phyloP scores from a whole-genome alignment of 2,113 vertebrate species.

The Rhegmatorhina hoffmannsi region DNA sequence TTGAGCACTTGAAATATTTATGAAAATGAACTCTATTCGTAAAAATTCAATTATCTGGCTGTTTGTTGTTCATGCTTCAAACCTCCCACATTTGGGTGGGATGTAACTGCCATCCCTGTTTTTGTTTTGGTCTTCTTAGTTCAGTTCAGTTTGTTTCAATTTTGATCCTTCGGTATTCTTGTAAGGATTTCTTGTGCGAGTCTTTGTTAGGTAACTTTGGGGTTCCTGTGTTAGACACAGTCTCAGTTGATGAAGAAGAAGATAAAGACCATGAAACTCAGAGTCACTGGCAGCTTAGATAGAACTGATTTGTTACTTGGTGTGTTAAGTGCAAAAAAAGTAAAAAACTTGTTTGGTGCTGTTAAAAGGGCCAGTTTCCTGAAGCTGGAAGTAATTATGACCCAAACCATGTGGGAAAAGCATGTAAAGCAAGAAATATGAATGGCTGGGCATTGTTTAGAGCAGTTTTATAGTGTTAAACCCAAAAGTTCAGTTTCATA shows the following conservation, averaged over 20 bases:
- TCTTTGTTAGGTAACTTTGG: not conserved
- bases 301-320: not conserved
- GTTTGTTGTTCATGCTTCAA: slow-evolving; percentile 1
- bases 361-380: slow-evolving; percentile 34
- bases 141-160: not conserved
- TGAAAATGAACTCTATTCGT: not conserved
- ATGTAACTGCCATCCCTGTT: not conserved
- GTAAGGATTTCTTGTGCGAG: not conserved
- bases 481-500: not conserved
- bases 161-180: not conserved
- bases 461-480: not conserved
- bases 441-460: slow-evolving; percentile 49
- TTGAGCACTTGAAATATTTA: not conserved
- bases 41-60: not conserved
- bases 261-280: not conserved
- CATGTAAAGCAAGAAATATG: slow-evolving; percentile 49
- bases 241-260: not conserved
- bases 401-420: slow-evolving; percentile 21
- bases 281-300: not conserved
- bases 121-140: not conserved
- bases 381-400: slow-evolving; percentile 64
- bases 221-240: not conserved
- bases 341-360: not conserved
- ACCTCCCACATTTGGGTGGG: not conserved
- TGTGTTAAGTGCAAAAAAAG: slow-evolving; percentile 32